Evolutionary conservation across 2,888 invertebrate species (phyloP), one percentile per base, ranked within the genome.

Genomic region (Sarcophaga carnaria): DNA sequence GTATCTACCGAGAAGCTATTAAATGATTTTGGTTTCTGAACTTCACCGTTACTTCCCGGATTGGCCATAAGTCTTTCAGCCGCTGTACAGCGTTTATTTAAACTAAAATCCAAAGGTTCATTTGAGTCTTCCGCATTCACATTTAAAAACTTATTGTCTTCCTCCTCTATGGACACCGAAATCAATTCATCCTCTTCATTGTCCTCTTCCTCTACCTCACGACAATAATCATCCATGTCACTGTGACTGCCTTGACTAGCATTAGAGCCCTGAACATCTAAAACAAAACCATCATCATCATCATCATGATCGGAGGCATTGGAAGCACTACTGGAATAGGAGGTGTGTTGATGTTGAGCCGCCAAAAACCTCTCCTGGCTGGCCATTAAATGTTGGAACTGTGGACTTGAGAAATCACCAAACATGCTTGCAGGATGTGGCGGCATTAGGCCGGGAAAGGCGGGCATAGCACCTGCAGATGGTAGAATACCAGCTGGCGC

Each of bases 361-460:
- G 37, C 71, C 17, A 83, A 25, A 8, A 84, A 59, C 0, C 88
- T 88, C 20, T 91, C 89, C n/a, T 91, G 91, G 25, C 84, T 88
- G 17, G 89, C 85, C 20, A 91, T 88, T 79, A 91, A 88, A 17
- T 88, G 89, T 67, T 89, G 89, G 66, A 88, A 87, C 59, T 85
- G 77, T 11, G 84, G 72, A 4, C 88, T 88, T 5, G 86, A 72
- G 63, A 88, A 90, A 45, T 89, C 89, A 49, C 89, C 90, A 64
- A 92, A 92, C 90, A 92, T 91, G 27, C 88, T 88, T 20, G 89
- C 88, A 14, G 91, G 89, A 62, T 89, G 89, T 6, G 89, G 89
- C 5, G 92, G 90, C 90, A 92, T 71, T 0, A 92, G 80, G 0
- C 91, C 90, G 2, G 96, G 95, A 91, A 97, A 97, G 90, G 96